phyloP scores from a whole-genome alignment of 2,888 invertebrate genomes.

The Idaea dimidiata region DNA sequence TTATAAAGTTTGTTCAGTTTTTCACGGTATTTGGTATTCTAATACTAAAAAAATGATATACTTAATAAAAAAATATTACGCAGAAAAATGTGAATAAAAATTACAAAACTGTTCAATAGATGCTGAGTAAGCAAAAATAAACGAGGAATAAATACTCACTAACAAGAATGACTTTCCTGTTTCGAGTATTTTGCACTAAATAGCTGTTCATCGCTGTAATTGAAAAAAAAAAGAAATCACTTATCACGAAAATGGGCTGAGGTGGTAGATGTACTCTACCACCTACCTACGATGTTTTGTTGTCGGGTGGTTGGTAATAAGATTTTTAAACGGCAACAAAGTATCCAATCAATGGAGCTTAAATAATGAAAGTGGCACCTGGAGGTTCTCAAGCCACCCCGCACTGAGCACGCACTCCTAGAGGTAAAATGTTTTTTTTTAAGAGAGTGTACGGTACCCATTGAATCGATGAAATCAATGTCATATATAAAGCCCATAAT shows the following conservation, averaged over 20 bases:
- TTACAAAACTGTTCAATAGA: background rate
- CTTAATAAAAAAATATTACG: background rate
- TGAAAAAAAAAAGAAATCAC: constrained; percentile 77
- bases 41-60: background rate
- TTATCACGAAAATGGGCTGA: constrained; percentile 65
- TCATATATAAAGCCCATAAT: no score
- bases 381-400: constrained; percentile 72
- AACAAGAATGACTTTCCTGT: constrained; percentile 78
- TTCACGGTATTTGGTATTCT: background rate
- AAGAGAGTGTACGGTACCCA: background rate
- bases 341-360: constrained; percentile 80
- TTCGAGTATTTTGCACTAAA: constrained; percentile 46
- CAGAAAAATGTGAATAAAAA: background rate
- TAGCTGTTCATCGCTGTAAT: constrained; percentile 73
- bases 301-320: constrained; percentile 76
- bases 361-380: constrained; percentile 80
- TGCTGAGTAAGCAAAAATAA: constrained; percentile 35
- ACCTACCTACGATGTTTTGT: constrained; percentile 56
- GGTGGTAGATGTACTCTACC: no score
- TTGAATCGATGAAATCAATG: no score
- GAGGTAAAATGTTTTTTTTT: background rate
- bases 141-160: constrained; percentile 64
- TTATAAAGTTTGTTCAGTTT: background rate
- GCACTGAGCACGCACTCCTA: constrained; percentile 65
- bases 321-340: constrained; percentile 80